phyloP scores from a whole-genome alignment of 2,888 invertebrate species.

The Sympetrum striolatum region DNA sequence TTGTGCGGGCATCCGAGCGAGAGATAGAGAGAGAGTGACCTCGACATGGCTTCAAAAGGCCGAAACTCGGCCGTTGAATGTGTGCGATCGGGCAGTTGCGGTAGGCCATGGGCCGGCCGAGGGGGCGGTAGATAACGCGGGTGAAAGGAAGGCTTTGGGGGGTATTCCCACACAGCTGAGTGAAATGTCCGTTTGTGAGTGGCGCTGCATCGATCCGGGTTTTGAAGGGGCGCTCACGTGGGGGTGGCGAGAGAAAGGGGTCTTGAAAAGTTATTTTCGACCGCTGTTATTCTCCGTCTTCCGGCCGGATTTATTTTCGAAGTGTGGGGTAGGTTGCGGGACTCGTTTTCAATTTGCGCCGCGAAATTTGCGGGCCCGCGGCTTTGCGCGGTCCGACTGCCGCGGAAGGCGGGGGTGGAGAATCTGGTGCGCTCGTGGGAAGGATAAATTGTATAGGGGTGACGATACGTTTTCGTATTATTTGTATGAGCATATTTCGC shows the following conservation, averaged over 20 bases:
- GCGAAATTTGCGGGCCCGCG: no score
- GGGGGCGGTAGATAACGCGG: not conserved
- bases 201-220: not conserved
- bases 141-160: not conserved
- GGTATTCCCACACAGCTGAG: not conserved
- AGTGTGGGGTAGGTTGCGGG: not conserved
- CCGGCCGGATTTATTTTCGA: not conserved
- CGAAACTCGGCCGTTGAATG: not conserved
- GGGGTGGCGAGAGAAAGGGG: not conserved
- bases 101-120: slow-evolving; percentile 30
- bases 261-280: slow-evolving; percentile 31
- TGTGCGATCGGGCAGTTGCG: slow-evolving; percentile 1
- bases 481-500: no score
- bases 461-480: no score
- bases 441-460: no score
- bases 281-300: slow-evolving; percentile 15
- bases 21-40: not conserved
- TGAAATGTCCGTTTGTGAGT: not conserved
- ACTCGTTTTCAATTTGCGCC: not conserved
- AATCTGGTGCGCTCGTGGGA: no score
- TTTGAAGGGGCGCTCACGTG: not conserved
- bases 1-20: not conserved
- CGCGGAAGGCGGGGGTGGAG: no score
- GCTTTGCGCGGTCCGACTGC: no score
- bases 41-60: not conserved